Conservation (phyloP, 2,113 vertebrate genomes). For the Nothobranchius furzeri region DNA sequence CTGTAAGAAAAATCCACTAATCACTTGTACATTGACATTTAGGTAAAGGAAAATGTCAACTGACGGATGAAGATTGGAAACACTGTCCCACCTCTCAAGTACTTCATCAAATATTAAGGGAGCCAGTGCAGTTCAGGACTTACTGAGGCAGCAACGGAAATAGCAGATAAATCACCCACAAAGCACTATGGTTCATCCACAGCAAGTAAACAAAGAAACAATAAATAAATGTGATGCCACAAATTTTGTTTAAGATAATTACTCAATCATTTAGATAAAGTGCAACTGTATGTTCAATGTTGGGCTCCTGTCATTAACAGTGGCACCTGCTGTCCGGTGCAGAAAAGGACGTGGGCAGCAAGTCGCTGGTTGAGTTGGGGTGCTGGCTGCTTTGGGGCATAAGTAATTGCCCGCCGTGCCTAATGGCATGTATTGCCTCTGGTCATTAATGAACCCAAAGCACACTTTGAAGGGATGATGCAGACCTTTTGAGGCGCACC, state of each 20-base stretch:
- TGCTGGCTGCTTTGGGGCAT: too few relatives aligned
- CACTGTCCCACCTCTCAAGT: not conserved
- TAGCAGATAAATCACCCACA: slow-evolving; percentile 35
- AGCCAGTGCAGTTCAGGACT: slow-evolving; percentile 35
- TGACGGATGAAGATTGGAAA: slow-evolving; percentile 16
- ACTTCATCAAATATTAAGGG: slow-evolving; percentile 68
- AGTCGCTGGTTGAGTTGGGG: too few relatives aligned
- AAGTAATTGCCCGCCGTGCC: too few relatives aligned
- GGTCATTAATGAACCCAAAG: too few relatives aligned
- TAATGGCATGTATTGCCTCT: too few relatives aligned
- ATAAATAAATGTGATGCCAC: slow-evolving; percentile 20
- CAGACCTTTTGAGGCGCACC: too few relatives aligned
- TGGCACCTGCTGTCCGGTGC: too few relatives aligned
- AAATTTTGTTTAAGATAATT: slow-evolving; percentile 1
- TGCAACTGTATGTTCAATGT: not conserved
- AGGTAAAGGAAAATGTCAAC: not conserved
- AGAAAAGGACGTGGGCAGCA: too few relatives aligned
- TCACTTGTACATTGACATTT: slow-evolving; percentile 7
- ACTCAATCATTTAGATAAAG: slow-evolving; percentile 18
- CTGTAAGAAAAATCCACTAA: too few relatives aligned
- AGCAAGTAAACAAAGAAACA: slow-evolving; percentile 22
- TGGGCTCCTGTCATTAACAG: not conserved
- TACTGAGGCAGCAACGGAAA: slow-evolving; percentile 52
- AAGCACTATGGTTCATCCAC: slow-evolving; percentile 29
- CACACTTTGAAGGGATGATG: not conserved